Base-by-base conservation (phyloP, 2,113 vertebrate genomes). In the Tetraodon nigroviridis region DNA sequence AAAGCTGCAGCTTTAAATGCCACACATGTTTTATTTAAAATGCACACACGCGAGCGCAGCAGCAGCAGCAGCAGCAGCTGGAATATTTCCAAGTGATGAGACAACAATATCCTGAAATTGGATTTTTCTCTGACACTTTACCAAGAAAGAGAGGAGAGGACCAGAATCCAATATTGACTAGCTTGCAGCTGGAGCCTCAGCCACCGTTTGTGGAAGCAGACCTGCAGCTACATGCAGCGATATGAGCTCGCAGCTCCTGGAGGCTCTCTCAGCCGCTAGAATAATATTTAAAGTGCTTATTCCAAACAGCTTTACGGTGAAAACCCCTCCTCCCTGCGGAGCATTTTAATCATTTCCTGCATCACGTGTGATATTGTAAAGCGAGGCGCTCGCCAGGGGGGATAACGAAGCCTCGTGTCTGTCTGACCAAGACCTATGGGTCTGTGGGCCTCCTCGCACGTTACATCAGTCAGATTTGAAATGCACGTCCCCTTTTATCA, bases 261-360 rank as follows among this genome's bases (percentile, higher is more conserved):
- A 87, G 22, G 52, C 55, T 42, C 57, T 56, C 58, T 54, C 63
- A 53, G 65, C 64, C 71, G 58, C 78, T 63, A 14, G 10, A 64
- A 79, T 80, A 78, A 84, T 74, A 82, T 81, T 82, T 83, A 52
- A 45, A 67, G 58, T 64, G 64, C 55, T 77, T 79, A 71, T 87
- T 76, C 79, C 73, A 68, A 65, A 71, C 71, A 64, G 44, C 55
- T 24, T 24, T 58, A 13, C 68, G 55, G 83, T 78, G 75, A 56
- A 62, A 60, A 54, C 64, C 45, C 46, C 51, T 61, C 58, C 57
- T 61, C 67, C 61, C 54, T 55, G 10, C 51, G 51, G 56, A 45
- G 58, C 75, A 65, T 61, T 73, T 18, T 56, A 29, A 77, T 82
- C 61, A 66, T 61, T 68, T 50, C 56, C 58, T 51, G 49, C 41